phyloP scores from a whole-genome alignment of 2,888 invertebrate species.

The Buathra laborator region DNA sequence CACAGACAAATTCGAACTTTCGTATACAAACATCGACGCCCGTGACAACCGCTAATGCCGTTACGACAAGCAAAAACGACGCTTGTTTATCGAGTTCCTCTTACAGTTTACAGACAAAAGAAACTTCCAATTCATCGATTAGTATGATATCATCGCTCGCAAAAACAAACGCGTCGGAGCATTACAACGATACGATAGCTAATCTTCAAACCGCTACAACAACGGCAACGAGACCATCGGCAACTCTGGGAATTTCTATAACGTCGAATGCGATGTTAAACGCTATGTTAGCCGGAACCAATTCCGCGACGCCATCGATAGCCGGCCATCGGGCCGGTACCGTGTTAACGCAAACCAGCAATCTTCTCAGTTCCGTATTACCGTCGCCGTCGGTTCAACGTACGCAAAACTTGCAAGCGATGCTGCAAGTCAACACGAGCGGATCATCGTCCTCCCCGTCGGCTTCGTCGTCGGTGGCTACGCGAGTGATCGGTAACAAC shows the following conservation, averaged over 20 bases:
- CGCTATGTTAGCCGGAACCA: slow-evolving; percentile 83
- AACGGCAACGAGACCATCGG: slow-evolving; percentile 71
- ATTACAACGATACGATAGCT: slow-evolving; percentile 82
- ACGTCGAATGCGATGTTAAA: slow-evolving; percentile 84
- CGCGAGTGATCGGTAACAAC: slow-evolving; percentile 71
- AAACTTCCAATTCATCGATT: slow-evolving; percentile 79
- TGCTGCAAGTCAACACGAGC: slow-evolving; percentile 79
- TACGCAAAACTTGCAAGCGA: slow-evolving; percentile 79
- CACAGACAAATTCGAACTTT: slow-evolving; percentile 70
- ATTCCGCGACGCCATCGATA: slow-evolving; percentile 80
- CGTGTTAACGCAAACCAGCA: slow-evolving; percentile 80
- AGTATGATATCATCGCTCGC: slow-evolving; percentile 75
- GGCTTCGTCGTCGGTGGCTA: slow-evolving; percentile 59
- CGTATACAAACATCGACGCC: slow-evolving; percentile 69
- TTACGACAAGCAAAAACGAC: slow-evolving; percentile 68
- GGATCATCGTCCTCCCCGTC: slow-evolving; percentile 65
- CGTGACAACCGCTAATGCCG: slow-evolving; percentile 36
- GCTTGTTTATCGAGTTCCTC: slow-evolving; percentile 60
- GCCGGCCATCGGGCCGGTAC: slow-evolving; percentile 79
- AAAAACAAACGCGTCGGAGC: slow-evolving; percentile 84
- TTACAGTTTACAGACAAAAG: slow-evolving; percentile 72
- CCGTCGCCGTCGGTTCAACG: slow-evolving; percentile 79
- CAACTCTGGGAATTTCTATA: slow-evolving; percentile 78
- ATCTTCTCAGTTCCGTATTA: slow-evolving; percentile 80
- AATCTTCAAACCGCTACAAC: slow-evolving; percentile 80